Conservation (phyloP, 2,888 invertebrate genomes). For the Eupsilia transversa region DNA sequence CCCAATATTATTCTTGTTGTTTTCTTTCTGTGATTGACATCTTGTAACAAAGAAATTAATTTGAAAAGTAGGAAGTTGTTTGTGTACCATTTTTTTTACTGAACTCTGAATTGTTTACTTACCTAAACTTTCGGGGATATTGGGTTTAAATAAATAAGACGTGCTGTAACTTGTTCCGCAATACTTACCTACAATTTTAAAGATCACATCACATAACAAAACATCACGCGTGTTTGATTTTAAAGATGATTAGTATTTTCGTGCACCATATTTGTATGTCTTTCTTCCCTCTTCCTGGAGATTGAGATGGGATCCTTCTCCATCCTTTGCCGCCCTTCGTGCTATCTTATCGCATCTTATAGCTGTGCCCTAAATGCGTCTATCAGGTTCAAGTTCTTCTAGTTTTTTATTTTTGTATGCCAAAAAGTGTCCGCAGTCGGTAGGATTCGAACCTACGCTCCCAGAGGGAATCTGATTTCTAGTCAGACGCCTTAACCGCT, state of each 20-base stretch:
- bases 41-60: constrained; percentile 30
- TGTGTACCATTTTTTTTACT: constrained; percentile 3
- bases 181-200: too few species aligned
- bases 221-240: not conserved
- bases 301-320: too few species aligned
- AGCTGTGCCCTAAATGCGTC: not conserved
- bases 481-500: constrained; percentile 97
- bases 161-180: too few species aligned
- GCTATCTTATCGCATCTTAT: too few species aligned
- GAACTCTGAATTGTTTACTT: not conserved
- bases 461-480: constrained; percentile 97
- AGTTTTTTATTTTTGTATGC: not conserved
- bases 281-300: too few species aligned
- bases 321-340: too few species aligned
- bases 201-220: too few species aligned
- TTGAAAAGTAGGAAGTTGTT: constrained; percentile 24
- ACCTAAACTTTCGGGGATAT: not conserved
- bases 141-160: not conserved
- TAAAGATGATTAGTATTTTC: not conserved
- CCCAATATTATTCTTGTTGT: constrained; percentile 28
- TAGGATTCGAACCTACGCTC: constrained; percentile 97
- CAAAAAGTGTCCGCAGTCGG: constrained; percentile 92
- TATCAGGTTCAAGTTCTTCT: not conserved
- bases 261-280: not conserved
- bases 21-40: constrained; percentile 38